A percentile compares a stretch with the other conserved stretches of the same genome.
Conservation (phyloP, 1,140 invertebrate genomes). For the Anastrepha ludens region DNA sequence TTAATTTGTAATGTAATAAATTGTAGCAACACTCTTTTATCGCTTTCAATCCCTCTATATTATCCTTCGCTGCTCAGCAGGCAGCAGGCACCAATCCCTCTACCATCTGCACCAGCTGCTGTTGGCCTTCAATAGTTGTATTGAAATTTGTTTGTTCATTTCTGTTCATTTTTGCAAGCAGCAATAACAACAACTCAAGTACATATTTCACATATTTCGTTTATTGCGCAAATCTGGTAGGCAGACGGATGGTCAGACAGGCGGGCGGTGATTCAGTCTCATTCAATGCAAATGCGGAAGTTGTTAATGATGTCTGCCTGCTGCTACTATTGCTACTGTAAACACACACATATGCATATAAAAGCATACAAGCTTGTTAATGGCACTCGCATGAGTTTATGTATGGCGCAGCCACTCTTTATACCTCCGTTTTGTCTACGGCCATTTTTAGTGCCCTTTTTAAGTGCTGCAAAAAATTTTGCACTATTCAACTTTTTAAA, state of each 20-base stretch:
- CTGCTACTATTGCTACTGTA: constrained; percentile 14
- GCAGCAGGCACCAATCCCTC: not conserved
- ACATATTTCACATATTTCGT: constrained; percentile 50
- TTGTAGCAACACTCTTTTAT: constrained; percentile 52
- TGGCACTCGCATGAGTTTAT: not conserved
- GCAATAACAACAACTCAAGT: not conserved
- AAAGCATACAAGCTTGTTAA: not conserved
- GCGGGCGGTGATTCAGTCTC: not conserved
- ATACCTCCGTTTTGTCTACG: not conserved
- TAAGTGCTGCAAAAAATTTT: not conserved
- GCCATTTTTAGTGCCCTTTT: not conserved
- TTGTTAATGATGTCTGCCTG: constrained; percentile 51
- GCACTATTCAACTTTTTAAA: not conserved
- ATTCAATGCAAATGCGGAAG: constrained; percentile 50
- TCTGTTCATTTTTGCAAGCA: not conserved
- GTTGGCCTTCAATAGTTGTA: constrained; percentile 22
- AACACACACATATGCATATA: constrained; percentile 1
- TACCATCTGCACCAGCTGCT: not conserved
- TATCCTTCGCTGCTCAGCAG: not conserved
- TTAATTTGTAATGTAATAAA: constrained; percentile 55
- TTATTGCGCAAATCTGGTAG: constrained; percentile 2
- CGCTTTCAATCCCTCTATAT: constrained; percentile 27
- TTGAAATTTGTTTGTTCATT: constrained; percentile 41
- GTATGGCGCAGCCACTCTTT: not conserved
- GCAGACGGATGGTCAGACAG: not conserved